phyloP scores from a whole-genome alignment of 2,888 invertebrate genomes.

The Drosophila antonietae region DNA sequence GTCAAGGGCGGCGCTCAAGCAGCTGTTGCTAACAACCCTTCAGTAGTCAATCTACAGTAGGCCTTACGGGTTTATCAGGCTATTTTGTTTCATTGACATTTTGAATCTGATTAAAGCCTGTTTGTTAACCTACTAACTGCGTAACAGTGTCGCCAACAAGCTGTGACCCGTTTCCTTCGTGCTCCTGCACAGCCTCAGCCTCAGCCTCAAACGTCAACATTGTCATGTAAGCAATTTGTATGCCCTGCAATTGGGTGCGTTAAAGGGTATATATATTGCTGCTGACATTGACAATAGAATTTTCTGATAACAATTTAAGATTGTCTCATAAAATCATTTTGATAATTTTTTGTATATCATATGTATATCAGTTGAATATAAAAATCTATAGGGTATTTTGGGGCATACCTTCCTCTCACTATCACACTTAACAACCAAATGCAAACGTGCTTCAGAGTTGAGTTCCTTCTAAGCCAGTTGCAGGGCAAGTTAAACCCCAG shows the following conservation, averaged over 20 bases:
- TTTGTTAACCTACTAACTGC: conserved; percentile 18
- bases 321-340: not conserved
- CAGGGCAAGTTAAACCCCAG: conserved; percentile 22
- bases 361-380: not conserved
- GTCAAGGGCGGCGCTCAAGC: conserved; percentile 10
- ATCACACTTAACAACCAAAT: conserved; percentile 41
- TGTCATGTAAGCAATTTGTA: conserved; percentile 16
- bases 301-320: too few relatives aligned
- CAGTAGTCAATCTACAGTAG: conserved; percentile 7
- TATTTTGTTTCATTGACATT: conserved; percentile 29
- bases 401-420: not conserved
- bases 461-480: conserved; percentile 30
- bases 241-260: not conserved
- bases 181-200: conserved; percentile 7
- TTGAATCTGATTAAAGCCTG: conserved; percentile 33
- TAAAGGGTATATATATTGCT: not conserved
- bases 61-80: conserved; percentile 9
- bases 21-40: conserved; percentile 12
- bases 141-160: conserved; percentile 24
- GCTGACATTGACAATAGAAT: not conserved
- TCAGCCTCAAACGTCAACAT: conserved; percentile 29
- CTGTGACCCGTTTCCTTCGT: not conserved
- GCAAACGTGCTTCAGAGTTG: conserved; percentile 59
- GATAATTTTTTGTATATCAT: too few relatives aligned
- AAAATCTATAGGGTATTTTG: conserved; percentile 16